A percentile compares a stretch with the other conserved stretches of the same genome.
phyloP scores from a whole-genome alignment of 2,113 vertebrate genomes.

The Pachyramphus minor region DNA sequence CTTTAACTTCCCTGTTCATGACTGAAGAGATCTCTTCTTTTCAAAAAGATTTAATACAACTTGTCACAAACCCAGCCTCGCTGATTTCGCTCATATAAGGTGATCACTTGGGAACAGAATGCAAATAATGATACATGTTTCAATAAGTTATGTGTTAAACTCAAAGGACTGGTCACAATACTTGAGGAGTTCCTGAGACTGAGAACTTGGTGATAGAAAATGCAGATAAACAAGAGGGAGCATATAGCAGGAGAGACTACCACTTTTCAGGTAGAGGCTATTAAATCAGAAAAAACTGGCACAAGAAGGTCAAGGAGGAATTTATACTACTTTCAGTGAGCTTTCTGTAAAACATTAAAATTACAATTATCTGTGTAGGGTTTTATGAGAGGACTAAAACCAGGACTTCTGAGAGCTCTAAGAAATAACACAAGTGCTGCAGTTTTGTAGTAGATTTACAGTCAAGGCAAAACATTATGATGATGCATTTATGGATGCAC shows the following conservation, averaged over 20 bases:
- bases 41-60: not conserved
- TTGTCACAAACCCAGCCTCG: not conserved
- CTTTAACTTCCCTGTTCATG: not conserved
- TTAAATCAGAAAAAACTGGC: not conserved
- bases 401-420: not conserved
- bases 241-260: not conserved
- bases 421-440: not conserved
- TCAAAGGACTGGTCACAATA: not conserved
- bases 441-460: not conserved
- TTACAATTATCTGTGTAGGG: not conserved
- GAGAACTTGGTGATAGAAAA: not conserved
- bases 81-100: not conserved
- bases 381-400: not conserved
- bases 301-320: not conserved
- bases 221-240: not conserved
- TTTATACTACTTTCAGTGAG: not conserved
- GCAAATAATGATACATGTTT: not conserved
- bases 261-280: too few species aligned
- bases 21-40: not conserved
- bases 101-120: not conserved
- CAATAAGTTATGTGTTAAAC: not conserved
- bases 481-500: not conserved
- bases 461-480: not conserved
- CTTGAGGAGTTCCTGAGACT: not conserved
- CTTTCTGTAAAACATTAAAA: not conserved